Conservation (phyloP, 2,797 vertebrate genomes). For the Darevskia mixta region DNA sequence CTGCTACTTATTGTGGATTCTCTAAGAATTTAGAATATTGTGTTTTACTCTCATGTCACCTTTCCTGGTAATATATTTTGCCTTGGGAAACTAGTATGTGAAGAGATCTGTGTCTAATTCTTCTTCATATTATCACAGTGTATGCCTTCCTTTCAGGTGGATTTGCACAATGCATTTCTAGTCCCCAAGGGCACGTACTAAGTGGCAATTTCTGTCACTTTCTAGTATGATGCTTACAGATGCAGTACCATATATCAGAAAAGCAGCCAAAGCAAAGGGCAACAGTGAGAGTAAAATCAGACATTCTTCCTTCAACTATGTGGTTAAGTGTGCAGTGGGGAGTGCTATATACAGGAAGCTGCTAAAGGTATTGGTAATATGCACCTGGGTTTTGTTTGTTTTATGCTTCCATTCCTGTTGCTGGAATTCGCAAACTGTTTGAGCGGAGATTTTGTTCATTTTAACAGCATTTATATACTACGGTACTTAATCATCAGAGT, state of each 20-base stretch:
- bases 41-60: not conserved
- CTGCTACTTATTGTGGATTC: not conserved
- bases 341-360: too few relatives aligned
- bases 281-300: not conserved
- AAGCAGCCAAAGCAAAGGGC: not conserved
- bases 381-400: too few relatives aligned
- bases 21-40: not conserved
- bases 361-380: too few relatives aligned
- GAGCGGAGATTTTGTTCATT: too few relatives aligned
- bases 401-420: too few relatives aligned
- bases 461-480: too few relatives aligned
- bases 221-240: not conserved
- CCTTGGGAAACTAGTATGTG: not conserved
- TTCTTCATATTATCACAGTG: not conserved
- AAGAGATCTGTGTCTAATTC: not conserved
- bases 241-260: not conserved
- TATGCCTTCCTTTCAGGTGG: not conserved
- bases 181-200: not conserved
- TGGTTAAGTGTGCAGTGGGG: not conserved
- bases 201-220: not conserved
- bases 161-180: not conserved
- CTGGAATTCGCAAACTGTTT: too few relatives aligned
- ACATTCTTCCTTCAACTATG: not conserved
- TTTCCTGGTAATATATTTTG: not conserved
- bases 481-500: too few relatives aligned